Evolutionary conservation across 2,888 invertebrate genomes (phyloP).

Genomic region (Mongoloraphidia duomilia): DNA sequence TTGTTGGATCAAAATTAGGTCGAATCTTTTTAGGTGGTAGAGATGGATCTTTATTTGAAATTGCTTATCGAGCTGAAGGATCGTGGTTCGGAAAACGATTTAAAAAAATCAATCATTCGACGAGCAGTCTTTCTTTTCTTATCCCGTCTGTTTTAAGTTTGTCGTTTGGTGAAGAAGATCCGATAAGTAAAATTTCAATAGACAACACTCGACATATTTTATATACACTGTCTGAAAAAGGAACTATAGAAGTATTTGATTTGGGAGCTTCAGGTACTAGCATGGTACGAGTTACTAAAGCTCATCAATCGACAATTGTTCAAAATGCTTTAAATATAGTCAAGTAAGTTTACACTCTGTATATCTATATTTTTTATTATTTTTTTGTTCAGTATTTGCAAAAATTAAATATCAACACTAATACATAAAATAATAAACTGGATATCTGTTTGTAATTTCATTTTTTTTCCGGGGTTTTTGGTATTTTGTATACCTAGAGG

Average conservation of each 20-base stretch:
- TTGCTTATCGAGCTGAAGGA: slow-evolving; percentile 77
- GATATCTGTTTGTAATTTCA: neutral
- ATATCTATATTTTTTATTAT: neutral
- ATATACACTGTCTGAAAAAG: slow-evolving; percentile 81
- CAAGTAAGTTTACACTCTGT: slow-evolving; percentile 42
- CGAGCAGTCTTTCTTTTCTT: slow-evolving; percentile 70
- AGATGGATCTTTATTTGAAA: slow-evolving; percentile 90
- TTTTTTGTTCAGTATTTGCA: slow-evolving; percentile 16
- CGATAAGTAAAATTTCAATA: slow-evolving; percentile 73
- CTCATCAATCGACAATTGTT: slow-evolving; percentile 61
- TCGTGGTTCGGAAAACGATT: slow-evolving; percentile 94
- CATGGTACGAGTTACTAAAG: slow-evolving; percentile 53
- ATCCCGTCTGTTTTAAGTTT: slow-evolving; percentile 81
- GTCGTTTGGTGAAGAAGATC: slow-evolving; percentile 75
- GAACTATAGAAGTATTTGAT: slow-evolving; percentile 79
- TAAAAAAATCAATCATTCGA: slow-evolving; percentile 89
- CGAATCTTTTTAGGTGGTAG: slow-evolving; percentile 90
- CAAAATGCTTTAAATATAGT: slow-evolving; percentile 66
- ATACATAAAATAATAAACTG: too few species aligned
- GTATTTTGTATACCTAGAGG: too few species aligned
- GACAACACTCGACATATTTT: slow-evolving; percentile 82
- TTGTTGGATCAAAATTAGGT: slow-evolving; percentile 68
- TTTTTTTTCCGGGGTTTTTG: neutral
- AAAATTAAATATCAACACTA: too few species aligned
- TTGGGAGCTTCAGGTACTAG: slow-evolving; percentile 64